Base-by-base conservation (phyloP, 2,113 vertebrate genomes). In the Isichthys henryi region DNA sequence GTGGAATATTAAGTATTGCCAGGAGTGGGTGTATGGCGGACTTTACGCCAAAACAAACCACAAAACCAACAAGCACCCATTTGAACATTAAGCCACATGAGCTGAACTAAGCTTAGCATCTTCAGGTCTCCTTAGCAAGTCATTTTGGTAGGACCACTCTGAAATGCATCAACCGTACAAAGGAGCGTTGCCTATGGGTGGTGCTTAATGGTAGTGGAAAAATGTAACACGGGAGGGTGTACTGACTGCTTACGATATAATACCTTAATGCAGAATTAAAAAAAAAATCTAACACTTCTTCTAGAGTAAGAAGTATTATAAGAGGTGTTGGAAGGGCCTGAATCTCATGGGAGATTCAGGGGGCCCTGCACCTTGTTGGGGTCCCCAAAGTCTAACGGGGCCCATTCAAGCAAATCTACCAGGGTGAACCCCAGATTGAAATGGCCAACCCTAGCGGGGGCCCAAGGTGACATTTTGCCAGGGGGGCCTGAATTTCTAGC, bases 51-150 rank as follows among this genome's bases (percentile, higher is more conserved):
- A 86, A 50, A 31, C 19, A 52, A 2, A 52, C n/a, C 3, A 13
- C 4, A 35, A 49, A 48, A 70, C 43, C 39, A 49, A 3, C 11
- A 70, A 21, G 31, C 23, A 21, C 7, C 39, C 23, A 13, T 39
- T 88, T 88, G 66, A 88, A 45, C 62, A 19, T 88, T 88, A 88
- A 88, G 62, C 58, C 46, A 49, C 43, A 88, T 19, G 50, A 39
- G 13, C 21, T 87, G 31, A 80, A 80, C 19, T 80, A 35, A 80
- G 58, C 17, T 80, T 43, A 19, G 45, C 43, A 49, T 27, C 46
- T 35, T 86, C 49, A 15, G 49, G 17, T n/a, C 23, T 35, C 11
- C 52, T 52, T 86, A 86, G 85, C 1, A 11, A 86, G 50, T 49
- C 5, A 52, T 86, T 35, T 39, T 86, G 23, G 46, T 11, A 31